Evolutionary conservation across 2,888 invertebrate species (phyloP).

Genomic region (Macrophya annulata): DNA sequence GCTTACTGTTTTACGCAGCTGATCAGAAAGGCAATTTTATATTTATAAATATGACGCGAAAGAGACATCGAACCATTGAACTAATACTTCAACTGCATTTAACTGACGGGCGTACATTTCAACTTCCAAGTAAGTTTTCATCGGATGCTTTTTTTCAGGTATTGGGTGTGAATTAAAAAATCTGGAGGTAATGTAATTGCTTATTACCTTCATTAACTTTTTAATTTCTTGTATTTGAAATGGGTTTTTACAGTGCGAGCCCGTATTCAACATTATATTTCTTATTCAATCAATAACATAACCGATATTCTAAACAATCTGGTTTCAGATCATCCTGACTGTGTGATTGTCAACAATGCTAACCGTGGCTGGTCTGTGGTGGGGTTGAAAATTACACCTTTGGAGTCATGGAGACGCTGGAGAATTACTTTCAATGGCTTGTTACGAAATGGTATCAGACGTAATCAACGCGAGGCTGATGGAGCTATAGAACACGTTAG

Average conservation of each 20-base stretch:
- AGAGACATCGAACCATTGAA: slow-evolving; percentile 81
- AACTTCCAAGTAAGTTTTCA: slow-evolving; percentile 77
- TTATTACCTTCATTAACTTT: background rate
- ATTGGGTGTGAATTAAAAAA: background rate
- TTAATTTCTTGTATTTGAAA: background rate
- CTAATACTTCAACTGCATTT: slow-evolving; percentile 81
- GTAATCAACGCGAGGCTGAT: slow-evolving; percentile 72
- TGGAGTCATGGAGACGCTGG: slow-evolving; percentile 84
- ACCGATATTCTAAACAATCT: too few species aligned
- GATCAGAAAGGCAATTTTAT: slow-evolving; percentile 83
- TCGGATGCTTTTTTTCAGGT: background rate
- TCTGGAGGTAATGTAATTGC: background rate
- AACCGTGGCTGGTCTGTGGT: slow-evolving; percentile 82
- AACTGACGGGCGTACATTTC: slow-evolving; percentile 78
- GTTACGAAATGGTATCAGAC: slow-evolving; percentile 80
- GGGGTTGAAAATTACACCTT: slow-evolving; percentile 83
- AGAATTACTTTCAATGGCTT: slow-evolving; percentile 87
- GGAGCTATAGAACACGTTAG: slow-evolving; percentile 78
- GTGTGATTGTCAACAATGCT: slow-evolving; percentile 77
- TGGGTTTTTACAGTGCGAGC: background rate
- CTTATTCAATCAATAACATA: too few species aligned
- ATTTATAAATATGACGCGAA: slow-evolving; percentile 81
- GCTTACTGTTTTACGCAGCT: slow-evolving; percentile 80
- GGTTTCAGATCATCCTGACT: slow-evolving; percentile 82
- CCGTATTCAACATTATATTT: background rate